Evolutionary conservation across 2,888 invertebrate species (phyloP), one percentile per base, ranked within the genome.

Genomic region (Eudemis profundana): DNA sequence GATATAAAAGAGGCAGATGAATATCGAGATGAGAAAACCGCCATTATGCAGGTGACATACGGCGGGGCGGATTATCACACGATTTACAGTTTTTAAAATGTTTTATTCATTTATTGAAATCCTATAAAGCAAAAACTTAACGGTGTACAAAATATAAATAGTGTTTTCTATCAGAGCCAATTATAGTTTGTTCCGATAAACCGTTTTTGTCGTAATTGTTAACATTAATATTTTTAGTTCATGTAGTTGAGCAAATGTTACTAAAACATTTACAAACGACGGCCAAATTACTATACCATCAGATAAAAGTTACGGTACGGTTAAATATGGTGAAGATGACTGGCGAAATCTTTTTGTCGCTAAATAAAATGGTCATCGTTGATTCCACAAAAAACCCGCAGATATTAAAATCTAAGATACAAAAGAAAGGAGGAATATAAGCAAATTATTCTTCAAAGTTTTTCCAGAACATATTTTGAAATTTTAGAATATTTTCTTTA

Each of bases 11-110:
- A 76, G 80, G 80, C 79, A 84, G 87, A 88, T 87, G 87, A 88
- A 89, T 88, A 86, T 87, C 83, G 83, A 80, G 84, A 89, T 86
- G 87, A 84, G 84, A 83, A 83, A 86, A 84, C 84, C 84, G 82
- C 84, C 79, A 82, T 85, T 87, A 84, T 84, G 76, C 76, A 74
- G 68, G 74, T 74, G 78, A 82, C 80, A 75, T 72, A 85, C 83
- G 65, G 77, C 15, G 38, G 38, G 12, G 19, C 1, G 27, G 57
- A 36, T 44, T 51, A 64, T 50, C 33, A n/a, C n/a, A n/a, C n/a
- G n/a, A n/a, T n/a, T n/a, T n/a, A n/a, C n/a, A n/a, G n/a, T n/a
- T n/a, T n/a, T n/a, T n/a, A n/a, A n/a, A n/a, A n/a, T n/a, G n/a
- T n/a, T n/a, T n/a, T n/a, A n/a, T n/a, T n/a, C n/a, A n/a, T n/a